Evolutionary conservation across 1,140 invertebrate genomes (phyloP), one percentile per base, ranked within the genome.

Genomic region (Lepidostoma basale): DNA sequence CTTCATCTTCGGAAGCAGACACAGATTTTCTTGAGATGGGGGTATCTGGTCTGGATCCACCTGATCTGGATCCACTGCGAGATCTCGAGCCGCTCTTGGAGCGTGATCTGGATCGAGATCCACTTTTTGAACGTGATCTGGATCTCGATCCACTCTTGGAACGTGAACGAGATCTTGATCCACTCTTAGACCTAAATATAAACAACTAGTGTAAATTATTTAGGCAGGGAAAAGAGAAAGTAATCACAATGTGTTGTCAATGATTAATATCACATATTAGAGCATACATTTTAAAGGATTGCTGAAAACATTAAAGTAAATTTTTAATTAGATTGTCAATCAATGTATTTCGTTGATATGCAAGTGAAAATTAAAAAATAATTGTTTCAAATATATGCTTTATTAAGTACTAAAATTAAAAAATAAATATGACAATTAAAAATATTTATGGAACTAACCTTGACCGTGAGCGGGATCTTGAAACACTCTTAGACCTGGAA

Each of bases 1-100:
- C 75, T 74, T 83, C 80, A 62, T 83, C 81, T 72, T 84, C 84
- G 74, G 83, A 84, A 18, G 82, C 83, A 0, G 82, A 84, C 12
- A 84, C 80, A 18, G 83, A 84, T 62, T 85, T 85, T 45, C 83
- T 77, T 5, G 81, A 82, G 9, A 81, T 79, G 0, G 83, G 83
- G n/a, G 83, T 83, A 23, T 78, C 83, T 0, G 83, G 82, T 59
- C 82, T 76, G 0, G 79, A 83, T 47, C 77, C 72, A 9, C 77
- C 74, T 2, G 72, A 76, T 20, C 64, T 28, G 0, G 79, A 81
- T 3, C 77, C 76, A 5, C 78, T 79, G 5, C 77, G 49, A 3
- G 77, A 79, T 10, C 64, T 56, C 5, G 78, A 79, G 2, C 78
- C 49, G 23, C 69, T 69, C 72, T 78, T 70, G 1, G 78, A 81